These are phyloP conservation scores for Lordiphosa mommai DNA, from an alignment of 1,140 invertebrate genomes.

Conservation along the genomic window DNA sequence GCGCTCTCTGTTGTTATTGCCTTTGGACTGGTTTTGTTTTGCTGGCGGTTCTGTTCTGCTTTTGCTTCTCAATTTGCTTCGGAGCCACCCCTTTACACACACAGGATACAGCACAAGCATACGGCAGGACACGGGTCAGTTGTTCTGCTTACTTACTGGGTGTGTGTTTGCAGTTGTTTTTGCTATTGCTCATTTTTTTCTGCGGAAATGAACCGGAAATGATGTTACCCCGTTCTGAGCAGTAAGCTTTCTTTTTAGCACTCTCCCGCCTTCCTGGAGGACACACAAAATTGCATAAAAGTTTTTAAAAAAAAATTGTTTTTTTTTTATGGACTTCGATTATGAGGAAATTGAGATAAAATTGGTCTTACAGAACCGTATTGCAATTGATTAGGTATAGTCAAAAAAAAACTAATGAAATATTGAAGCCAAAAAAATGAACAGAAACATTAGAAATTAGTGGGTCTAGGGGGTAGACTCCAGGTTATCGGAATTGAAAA, in stretches of 20 bases:
- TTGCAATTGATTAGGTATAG: not conserved
- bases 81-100: conserved; percentile 27
- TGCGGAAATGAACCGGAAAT: conserved; percentile 62
- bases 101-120: not conserved
- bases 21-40: not conserved
- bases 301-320: not conserved
- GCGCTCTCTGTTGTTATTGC: conserved; percentile 3
- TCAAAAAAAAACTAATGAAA: not conserved
- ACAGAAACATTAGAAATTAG: too few species aligned
- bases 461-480: too few species aligned
- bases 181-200: conserved; percentile 28
- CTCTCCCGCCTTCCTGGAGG: too few species aligned
- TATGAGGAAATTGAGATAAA: not conserved
- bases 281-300: not conserved
- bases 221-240: conserved; percentile 47
- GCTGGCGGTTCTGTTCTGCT: conserved; percentile 7
- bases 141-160: conserved; percentile 20
- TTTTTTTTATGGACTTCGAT: not conserved
- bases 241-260: conserved; percentile 8
- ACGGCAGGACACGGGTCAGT: conserved; percentile 31
- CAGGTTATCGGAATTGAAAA: too few species aligned
- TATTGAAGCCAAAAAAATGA: not conserved
- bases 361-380: not conserved
- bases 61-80: conserved; percentile 12
- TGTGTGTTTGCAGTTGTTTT: conserved; percentile 29